A percentile compares a stretch with the other conserved stretches of the same genome.
These are phyloP conservation scores for Aplochiton taeniatus DNA, from an alignment of 2,797 vertebrate genomes.

Conservation along the genomic window DNA sequence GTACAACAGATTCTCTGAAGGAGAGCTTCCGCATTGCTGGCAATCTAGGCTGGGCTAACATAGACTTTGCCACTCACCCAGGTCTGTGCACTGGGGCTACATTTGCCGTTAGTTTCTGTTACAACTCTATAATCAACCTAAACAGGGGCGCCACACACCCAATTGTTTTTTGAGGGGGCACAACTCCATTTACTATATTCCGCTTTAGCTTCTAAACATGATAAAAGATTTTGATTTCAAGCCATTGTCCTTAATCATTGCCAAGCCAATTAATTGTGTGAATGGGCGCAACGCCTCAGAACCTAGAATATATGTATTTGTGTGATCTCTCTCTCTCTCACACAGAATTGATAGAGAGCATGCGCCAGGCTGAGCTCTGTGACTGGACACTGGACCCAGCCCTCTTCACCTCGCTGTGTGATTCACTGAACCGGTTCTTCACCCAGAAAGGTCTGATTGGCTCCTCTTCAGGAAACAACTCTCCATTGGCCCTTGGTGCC, in stretches of 20 bases:
- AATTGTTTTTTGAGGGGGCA: too few species aligned
- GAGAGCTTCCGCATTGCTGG: conserved; percentile 97
- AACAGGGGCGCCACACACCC: too few species aligned
- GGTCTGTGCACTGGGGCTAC: conserved; percentile 73
- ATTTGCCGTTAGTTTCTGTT: too few species aligned
- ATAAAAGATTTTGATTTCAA: too few species aligned
- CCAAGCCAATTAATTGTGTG: too few species aligned
- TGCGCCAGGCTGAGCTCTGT: conserved; percentile 93
- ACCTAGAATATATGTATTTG: not conserved
- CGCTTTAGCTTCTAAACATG: too few species aligned
- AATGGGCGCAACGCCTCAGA: too few species aligned
- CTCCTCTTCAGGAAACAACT: conserved; percentile 58
- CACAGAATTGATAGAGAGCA: conserved; percentile 92
- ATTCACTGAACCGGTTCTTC: conserved; percentile 97
- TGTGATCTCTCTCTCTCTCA: conserved; percentile 4
- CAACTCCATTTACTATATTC: too few species aligned
- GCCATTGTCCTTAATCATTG: too few species aligned
- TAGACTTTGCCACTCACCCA: conserved; percentile 93
- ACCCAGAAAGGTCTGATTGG: conserved; percentile 89
- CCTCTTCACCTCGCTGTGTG: conserved; percentile 94
- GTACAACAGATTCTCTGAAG: conserved; percentile 90
- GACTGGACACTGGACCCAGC: conserved; percentile 95
- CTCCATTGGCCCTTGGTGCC: conserved; percentile 47
- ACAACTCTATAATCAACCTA: too few species aligned
- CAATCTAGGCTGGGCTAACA: conserved; percentile 94